Percentiles rank a stretch among this genome's conserved stretches.
phyloP scores from a whole-genome alignment of 2,113 vertebrate species.

The Haemorhous mexicanus region DNA sequence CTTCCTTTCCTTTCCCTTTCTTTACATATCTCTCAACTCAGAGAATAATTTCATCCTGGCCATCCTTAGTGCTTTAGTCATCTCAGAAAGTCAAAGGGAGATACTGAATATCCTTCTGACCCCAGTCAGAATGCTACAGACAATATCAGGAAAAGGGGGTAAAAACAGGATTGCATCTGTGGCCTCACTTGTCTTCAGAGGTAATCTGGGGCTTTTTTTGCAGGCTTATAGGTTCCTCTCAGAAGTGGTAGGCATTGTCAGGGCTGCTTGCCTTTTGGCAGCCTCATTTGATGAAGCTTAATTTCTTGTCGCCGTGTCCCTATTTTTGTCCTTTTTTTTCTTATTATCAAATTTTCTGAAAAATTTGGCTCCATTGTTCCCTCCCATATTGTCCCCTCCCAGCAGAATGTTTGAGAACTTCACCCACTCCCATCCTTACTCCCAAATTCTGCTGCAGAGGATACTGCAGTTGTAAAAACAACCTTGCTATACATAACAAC shows the following conservation, averaged over 20 bases:
- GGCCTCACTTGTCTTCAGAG: neutral
- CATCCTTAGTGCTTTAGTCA: neutral
- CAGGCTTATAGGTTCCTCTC: neutral
- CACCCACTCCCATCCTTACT: neutral
- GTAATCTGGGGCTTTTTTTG: neutral
- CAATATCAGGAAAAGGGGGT: neutral
- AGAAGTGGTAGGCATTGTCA: neutral
- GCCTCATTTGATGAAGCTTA: neutral
- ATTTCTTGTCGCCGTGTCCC: neutral
- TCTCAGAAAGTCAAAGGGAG: neutral
- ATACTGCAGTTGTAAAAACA: neutral
- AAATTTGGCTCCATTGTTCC: neutral
- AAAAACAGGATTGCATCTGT: neutral
- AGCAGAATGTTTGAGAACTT: neutral
- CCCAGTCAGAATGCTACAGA: neutral
- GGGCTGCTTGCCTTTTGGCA: neutral
- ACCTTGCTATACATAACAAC: neutral
- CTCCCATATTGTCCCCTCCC: neutral
- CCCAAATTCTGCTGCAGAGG: neutral
- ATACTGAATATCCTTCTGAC: neutral
- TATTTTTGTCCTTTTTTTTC: neutral
- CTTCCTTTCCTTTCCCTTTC: neutral
- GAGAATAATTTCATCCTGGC: neutral
- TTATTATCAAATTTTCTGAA: neutral
- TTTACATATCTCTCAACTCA: neutral